phyloP scores from a whole-genome alignment of 2,888 invertebrate genomes.

The Drosophila conformis region DNA sequence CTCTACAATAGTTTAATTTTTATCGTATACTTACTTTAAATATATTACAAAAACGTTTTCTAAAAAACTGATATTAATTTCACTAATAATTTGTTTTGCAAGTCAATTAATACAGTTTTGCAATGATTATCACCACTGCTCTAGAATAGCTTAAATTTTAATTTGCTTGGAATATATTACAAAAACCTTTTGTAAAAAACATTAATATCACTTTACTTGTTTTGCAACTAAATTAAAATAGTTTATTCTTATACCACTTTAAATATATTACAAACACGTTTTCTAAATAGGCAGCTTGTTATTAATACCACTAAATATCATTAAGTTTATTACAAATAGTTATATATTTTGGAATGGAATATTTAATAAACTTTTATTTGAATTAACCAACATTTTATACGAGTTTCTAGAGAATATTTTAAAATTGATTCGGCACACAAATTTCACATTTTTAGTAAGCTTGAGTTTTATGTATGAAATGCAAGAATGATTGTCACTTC shows the following conservation, averaged over 20 bases:
- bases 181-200: too few species aligned
- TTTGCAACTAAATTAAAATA: not conserved
- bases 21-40: constrained; percentile 22
- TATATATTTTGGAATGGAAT: not conserved
- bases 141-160: too few species aligned
- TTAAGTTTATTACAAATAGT: not conserved
- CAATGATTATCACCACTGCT: not conserved
- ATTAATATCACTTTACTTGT: too few species aligned
- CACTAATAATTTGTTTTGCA: not conserved
- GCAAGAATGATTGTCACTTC: not conserved
- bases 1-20: constrained; percentile 15
- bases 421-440: not conserved
- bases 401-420: not conserved
- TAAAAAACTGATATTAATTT: not conserved
- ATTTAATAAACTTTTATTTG: not conserved
- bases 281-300: not conserved
- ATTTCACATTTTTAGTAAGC: too few species aligned
- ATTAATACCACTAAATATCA: not conserved
- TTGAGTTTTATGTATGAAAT: constrained; percentile 7
- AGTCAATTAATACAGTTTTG: not conserved
- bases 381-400: not conserved
- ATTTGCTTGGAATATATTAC: too few species aligned
- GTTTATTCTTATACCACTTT: not conserved
- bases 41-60: constrained; percentile 7
- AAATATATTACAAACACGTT: not conserved